Conservation (phyloP, 2,888 invertebrate genomes). For the Hedychridium roseum region DNA sequence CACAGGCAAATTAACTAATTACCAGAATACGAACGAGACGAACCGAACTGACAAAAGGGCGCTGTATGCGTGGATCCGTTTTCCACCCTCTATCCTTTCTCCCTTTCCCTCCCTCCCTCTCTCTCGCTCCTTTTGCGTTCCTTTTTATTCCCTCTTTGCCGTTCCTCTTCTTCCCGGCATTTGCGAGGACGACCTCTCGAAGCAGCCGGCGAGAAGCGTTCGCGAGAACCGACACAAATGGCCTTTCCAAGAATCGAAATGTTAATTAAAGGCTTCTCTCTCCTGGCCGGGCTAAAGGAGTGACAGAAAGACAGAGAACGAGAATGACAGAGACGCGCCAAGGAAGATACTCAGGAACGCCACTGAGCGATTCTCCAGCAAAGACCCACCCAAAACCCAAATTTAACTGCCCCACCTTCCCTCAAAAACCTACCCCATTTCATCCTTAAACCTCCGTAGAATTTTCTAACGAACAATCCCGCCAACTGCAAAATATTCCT, state of each 20-base stretch:
- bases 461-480: too few relatives aligned
- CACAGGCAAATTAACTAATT: conserved; percentile 60
- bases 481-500: too few relatives aligned
- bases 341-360: not conserved
- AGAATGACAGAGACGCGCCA: conserved; percentile 11
- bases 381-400: too few relatives aligned
- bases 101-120: conserved; percentile 16
- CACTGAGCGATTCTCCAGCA: too few relatives aligned
- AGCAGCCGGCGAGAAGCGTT: conserved; percentile 21
- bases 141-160: conserved; percentile 1
- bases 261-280: conserved; percentile 50
- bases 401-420: too few relatives aligned
- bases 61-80: conserved; percentile 12
- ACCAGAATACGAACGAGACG: conserved; percentile 55
- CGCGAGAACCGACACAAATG: conserved; percentile 22
- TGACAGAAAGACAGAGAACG: conserved; percentile 16
- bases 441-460: too few relatives aligned
- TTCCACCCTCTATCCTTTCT: conserved; percentile 16
- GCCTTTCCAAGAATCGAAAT: conserved; percentile 47
- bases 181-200: conserved; percentile 7
- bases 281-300: conserved; percentile 15
- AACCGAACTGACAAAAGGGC: conserved; percentile 49
- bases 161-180: conserved; percentile 4
- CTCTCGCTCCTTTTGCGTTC: conserved; percentile 11
- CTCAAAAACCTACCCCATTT: too few relatives aligned